Base-by-base conservation (phyloP, 2,113 vertebrate genomes). In the Atrichornis clamosus region DNA sequence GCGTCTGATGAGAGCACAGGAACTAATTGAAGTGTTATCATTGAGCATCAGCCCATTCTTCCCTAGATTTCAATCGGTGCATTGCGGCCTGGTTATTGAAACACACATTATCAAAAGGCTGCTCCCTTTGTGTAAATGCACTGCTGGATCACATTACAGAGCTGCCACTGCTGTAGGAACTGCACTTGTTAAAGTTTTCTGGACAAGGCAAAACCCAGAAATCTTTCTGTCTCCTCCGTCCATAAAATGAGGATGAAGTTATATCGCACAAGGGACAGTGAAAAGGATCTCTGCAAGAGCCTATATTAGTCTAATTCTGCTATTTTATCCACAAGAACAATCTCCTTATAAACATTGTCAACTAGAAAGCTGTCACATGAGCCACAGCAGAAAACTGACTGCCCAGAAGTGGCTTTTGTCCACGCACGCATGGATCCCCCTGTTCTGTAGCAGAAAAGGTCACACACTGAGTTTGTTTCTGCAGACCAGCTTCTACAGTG, bases 11-110 rank as follows among this genome's bases (percentile, higher is more conserved):
- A 47, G 33, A 89, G 58, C 52, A 35, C 30, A 95, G 56, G 75
- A 95, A 75, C 76, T 96, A 95, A 96, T 55, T 76, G 52, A 94
- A 62, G 35, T 35, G 20, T 83, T 93, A 87, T 94, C 89, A 44
- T 3, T 37, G 9, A 88, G 23, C 50, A 94, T 80, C 74, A 63
- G 52, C 22, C 60, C n/a, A 41, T 85, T 88, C 63, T 88, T 59
- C 44, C 28, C 35, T 26, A 50, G 26, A 73, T 90, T 94, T 59
- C 84, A 84, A 91, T 88, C 53, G 78, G 70, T 15, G 15, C 9
- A 2, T 46, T 81, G 65, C 78, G 83, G 27, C 10, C 41, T 46
- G 42, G 35, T 89, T 94, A 82, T 68, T 96, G 91, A 89, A 92
- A 72, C 62, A 49, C 20, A 90, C 33, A 69, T 93, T 88, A 90